These are phyloP conservation scores for Eutolmus rufibarbis DNA, from an alignment of 2,888 invertebrate species.

Conservation along the genomic window DNA sequence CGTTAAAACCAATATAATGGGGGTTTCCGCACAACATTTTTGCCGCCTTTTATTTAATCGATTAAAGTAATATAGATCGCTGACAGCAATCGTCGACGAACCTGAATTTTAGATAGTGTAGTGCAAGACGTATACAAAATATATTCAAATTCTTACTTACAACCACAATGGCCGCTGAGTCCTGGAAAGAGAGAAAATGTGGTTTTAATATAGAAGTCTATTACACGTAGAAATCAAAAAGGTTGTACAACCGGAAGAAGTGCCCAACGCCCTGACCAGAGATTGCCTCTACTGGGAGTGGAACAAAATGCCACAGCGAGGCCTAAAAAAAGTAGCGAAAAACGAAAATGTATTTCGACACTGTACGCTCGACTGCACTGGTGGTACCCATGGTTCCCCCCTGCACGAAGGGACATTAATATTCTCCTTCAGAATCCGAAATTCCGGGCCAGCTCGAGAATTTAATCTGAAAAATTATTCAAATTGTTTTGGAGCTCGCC, in stretches of 20 bases:
- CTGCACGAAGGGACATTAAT: not conserved
- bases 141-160: not conserved
- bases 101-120: not conserved
- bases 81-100: not conserved
- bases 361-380: not conserved
- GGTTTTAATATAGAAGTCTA: not conserved
- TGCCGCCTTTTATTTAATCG: not conserved
- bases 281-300: not conserved
- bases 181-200: not conserved
- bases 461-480: constrained; percentile 18
- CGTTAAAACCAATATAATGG: not conserved
- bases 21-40: not conserved
- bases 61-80: not conserved
- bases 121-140: not conserved
- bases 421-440: not conserved
- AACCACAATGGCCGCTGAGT: not conserved
- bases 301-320: not conserved
- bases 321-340: not conserved
- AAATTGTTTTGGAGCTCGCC: not conserved
- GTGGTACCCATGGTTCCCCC: not conserved
- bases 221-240: not conserved
- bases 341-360: not conserved
- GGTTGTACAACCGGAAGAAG: not conserved
- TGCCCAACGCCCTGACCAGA: not conserved
- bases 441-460: not conserved